Evolutionary conservation across 2,888 invertebrate species (phyloP), one percentile per base, ranked within the genome.

Genomic region (Tenthredo scrophulariae): DNA sequence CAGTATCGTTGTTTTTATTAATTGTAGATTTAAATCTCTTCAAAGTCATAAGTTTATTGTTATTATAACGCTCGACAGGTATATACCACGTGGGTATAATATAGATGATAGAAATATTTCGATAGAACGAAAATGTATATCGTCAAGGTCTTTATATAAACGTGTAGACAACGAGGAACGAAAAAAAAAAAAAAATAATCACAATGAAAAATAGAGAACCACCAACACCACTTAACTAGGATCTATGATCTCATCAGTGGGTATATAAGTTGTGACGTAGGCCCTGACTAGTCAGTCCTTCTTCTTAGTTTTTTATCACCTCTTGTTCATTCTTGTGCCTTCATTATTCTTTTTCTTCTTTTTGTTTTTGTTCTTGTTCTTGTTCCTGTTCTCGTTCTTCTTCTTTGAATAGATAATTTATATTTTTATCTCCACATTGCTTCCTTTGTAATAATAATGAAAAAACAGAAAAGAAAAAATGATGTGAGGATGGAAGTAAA

Each of bases 51-150:
- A 54, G 7, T 54, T 54, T n/a, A 54, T 54, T n/a, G 6, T 50
- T n/a, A n/a, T 50, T 50, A 54, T 54, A 54, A n/a, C 54, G n/a
- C 54, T 54, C 54, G 54, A 54, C n/a, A n/a, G n/a, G 54, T 54
- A 33, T 15, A 33, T 3, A 67, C 26, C 26, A 67, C 26, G 33
- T 26, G 33, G 67, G 2, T 26, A 67, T 9, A 6, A 67, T 26
- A 1, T 13, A 62, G 4, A 62, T 6, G 62, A 4, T 26, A 10
- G 22, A 10, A 62, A 62, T 62, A 26, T 29, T 62, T 22, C 22
- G 62, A 62, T 29, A 62, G 3, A 10, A 62, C 62, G 3, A 26
- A 62, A 54, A 54, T 1, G 62, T 67, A 67, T 67, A 67, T 67
- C 67, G 29, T 67, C 67, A 67, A 67, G 67, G 67, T 67, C 67